Conservation (phyloP, 2,113 vertebrate species). For the Paramisgurnus dabryanus region DNA sequence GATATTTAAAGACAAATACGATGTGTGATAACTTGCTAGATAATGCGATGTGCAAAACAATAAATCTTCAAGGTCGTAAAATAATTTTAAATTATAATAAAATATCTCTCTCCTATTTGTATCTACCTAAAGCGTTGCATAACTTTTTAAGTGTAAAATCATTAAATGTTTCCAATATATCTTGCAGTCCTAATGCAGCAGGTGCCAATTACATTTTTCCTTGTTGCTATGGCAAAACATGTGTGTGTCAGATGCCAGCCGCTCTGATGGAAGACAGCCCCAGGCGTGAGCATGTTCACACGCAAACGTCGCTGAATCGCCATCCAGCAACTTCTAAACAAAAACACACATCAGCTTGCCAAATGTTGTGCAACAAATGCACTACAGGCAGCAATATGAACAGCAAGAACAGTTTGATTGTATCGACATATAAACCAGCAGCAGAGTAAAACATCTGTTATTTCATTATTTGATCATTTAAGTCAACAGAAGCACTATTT, state of each 20-base stretch:
- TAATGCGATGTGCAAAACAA: no score
- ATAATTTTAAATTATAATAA: no score
- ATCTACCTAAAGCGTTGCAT: no score
- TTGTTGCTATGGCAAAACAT: constrained; percentile 64
- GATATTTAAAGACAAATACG: no score
- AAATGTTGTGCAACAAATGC: constrained; percentile 8
- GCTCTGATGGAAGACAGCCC: constrained; percentile 27
- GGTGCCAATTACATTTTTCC: constrained; percentile 56
- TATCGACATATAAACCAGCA: neutral
- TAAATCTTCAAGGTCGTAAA: no score
- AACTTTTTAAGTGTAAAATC: no score
- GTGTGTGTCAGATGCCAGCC: constrained; percentile 43
- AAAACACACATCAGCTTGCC: neutral
- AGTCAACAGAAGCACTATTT: no score
- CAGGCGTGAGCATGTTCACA: neutral
- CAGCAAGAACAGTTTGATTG: neutral
- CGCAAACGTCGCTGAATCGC: neutral
- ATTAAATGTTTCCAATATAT: no score
- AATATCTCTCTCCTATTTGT: no score
- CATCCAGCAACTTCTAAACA: neutral
- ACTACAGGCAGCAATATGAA: neutral
- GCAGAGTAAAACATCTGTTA: constrained; percentile 10
- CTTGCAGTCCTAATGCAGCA: neutral
- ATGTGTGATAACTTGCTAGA: no score
- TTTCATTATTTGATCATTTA: no score